Conservation (phyloP, 2,797 vertebrate species). For the Astyanax mexicanus region DNA sequence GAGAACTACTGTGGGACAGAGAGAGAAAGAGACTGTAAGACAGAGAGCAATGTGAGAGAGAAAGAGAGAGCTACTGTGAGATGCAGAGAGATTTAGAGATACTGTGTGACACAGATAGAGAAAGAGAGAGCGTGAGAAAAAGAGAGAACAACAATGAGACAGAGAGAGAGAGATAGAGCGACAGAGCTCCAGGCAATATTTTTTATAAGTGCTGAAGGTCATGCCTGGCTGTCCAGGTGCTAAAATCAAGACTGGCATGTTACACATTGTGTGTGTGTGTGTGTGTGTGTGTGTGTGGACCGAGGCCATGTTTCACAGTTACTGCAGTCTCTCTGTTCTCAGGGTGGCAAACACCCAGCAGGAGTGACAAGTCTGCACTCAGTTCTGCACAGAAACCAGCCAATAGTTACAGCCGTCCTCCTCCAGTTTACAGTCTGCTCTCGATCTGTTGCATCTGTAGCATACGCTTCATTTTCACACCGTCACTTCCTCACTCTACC, state of each 20-base stretch:
- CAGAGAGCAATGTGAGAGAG: too few relatives aligned
- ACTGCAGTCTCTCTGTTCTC: slow-evolving; percentile 25
- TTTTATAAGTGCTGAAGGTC: slow-evolving; percentile 41
- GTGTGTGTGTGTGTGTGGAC: slow-evolving; percentile 5
- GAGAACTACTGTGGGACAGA: too few relatives aligned
- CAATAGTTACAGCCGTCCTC: neutral
- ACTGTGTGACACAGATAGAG: slow-evolving; percentile 3
- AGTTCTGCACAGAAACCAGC: slow-evolving; percentile 11
- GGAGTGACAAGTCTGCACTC: slow-evolving; percentile 22
- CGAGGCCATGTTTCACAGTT: slow-evolving; percentile 17
- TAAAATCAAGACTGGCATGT: slow-evolving; percentile 20
- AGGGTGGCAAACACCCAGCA: slow-evolving; percentile 27
- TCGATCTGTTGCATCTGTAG: neutral
- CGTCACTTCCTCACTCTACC: neutral
- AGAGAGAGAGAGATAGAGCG: too few relatives aligned
- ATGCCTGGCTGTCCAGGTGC: slow-evolving; percentile 18
- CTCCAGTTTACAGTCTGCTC: neutral
- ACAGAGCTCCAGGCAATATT: slow-evolving; percentile 21
- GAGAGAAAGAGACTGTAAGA: too few relatives aligned
- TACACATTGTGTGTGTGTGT: neutral
- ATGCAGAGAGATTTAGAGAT: neutral
- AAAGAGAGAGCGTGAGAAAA: neutral
- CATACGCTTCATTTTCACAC: neutral
- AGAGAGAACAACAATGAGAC: too few relatives aligned
- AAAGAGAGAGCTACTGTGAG: too few relatives aligned